Conservation (phyloP, 2,113 vertebrate genomes). For the Pelecanoides urinatrix region DNA sequence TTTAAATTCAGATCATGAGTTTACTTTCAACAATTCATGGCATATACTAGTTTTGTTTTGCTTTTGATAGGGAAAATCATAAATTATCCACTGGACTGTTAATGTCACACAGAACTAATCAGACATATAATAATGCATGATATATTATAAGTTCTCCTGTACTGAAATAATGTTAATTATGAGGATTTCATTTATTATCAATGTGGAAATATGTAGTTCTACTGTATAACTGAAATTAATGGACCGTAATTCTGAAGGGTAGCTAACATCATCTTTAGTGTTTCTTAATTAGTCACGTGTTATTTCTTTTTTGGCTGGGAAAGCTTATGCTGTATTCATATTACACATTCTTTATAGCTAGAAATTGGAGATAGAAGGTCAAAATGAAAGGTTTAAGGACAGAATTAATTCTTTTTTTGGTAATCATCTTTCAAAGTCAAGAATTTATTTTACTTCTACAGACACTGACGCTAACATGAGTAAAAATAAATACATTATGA, state of each 20-base stretch:
- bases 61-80: not conserved
- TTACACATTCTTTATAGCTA: not conserved
- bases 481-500: not conserved
- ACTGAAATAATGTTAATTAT: constrained; percentile 47
- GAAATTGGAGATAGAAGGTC: not conserved
- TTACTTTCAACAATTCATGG: not conserved
- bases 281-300: constrained; percentile 38
- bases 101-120: constrained; percentile 7
- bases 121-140: not conserved
- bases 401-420: not conserved
- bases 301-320: constrained; percentile 2
- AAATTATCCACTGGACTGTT: not conserved
- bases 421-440: not conserved
- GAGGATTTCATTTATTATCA: constrained; percentile 48
- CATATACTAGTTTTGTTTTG: not conserved
- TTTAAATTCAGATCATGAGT: not conserved
- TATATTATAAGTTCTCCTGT: not conserved
- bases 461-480: not conserved
- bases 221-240: constrained; percentile 25
- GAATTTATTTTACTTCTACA: not conserved
- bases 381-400: not conserved
- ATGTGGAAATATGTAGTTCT: not conserved
- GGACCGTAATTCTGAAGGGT: constrained; percentile 49
- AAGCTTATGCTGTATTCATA: not conserved
- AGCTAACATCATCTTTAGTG: constrained; percentile 23